Conservation (phyloP, 2,888 invertebrate genomes). For the Neoitamus cyanurus region DNA sequence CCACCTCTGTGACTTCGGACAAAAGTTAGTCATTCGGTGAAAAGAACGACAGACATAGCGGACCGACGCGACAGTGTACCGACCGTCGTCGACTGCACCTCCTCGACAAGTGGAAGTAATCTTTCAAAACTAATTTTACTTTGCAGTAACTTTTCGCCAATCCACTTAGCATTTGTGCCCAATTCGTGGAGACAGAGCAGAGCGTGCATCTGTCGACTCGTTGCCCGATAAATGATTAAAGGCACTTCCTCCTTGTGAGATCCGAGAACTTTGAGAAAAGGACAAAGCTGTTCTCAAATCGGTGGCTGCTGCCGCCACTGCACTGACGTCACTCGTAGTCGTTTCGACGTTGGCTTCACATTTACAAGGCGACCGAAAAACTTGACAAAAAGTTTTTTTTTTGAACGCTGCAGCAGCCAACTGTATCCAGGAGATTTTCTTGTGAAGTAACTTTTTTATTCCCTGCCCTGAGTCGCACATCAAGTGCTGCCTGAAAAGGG, state of each 20-base stretch:
- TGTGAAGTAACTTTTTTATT: background rate
- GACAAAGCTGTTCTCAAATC: background rate
- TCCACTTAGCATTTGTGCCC: background rate
- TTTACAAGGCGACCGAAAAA: background rate
- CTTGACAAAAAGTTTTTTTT: background rate
- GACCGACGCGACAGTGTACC: background rate
- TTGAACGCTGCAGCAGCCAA: background rate
- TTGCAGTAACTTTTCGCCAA: slow-evolving; percentile 1
- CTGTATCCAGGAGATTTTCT: slow-evolving; percentile 12
- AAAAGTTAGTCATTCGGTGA: background rate
- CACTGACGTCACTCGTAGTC: background rate
- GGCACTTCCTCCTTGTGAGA: background rate
- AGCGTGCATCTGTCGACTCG: background rate
- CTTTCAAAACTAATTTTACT: slow-evolving; percentile 5
- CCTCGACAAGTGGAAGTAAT: background rate
- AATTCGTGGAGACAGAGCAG: background rate
- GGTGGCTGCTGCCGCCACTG: background rate
- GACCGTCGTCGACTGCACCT: background rate
- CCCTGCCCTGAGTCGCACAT: slow-evolving; percentile 2
- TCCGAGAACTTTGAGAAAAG: background rate
- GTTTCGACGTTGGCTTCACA: background rate
- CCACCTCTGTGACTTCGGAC: background rate
- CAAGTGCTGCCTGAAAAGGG: background rate
- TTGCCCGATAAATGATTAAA: slow-evolving; percentile 5
- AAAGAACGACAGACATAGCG: background rate